Evolutionary conservation across 2,797 vertebrate species (phyloP).

Genomic region (Semotilus atromaculatus): DNA sequence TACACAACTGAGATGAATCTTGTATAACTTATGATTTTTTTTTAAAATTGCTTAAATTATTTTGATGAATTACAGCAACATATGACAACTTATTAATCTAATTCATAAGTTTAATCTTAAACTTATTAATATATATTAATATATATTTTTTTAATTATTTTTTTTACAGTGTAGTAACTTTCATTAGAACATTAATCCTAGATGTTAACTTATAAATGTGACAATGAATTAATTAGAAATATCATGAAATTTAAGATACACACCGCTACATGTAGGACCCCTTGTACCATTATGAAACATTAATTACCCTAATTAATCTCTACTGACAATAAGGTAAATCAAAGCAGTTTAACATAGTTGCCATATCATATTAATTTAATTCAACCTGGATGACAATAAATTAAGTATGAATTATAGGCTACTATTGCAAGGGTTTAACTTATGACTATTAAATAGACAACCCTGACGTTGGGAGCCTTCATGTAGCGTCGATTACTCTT

Average conservation of each 20-base stretch:
- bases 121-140: too few species aligned
- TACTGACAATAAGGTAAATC: background rate
- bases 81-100: too few species aligned
- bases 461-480: background rate
- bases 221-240: background rate
- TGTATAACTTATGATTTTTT: too few species aligned
- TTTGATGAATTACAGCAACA: too few species aligned
- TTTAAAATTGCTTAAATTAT: too few species aligned
- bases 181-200: background rate
- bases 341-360: background rate
- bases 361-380: too few species aligned
- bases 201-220: background rate
- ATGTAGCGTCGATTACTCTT: background rate
- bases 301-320: background rate
- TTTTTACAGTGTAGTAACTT: background rate
- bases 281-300: background rate
- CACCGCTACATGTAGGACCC: background rate
- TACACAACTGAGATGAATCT: too few species aligned
- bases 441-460: background rate
- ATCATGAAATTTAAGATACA: background rate
- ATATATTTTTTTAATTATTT: too few species aligned
- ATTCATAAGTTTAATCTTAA: too few species aligned
- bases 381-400: background rate
- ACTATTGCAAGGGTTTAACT: background rate
- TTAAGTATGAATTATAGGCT: background rate